Percentiles rank a stretch among this genome's conserved stretches.
These are phyloP conservation scores for Thera britannica DNA, from an alignment of 2,888 invertebrate species.

Conservation along the genomic window DNA sequence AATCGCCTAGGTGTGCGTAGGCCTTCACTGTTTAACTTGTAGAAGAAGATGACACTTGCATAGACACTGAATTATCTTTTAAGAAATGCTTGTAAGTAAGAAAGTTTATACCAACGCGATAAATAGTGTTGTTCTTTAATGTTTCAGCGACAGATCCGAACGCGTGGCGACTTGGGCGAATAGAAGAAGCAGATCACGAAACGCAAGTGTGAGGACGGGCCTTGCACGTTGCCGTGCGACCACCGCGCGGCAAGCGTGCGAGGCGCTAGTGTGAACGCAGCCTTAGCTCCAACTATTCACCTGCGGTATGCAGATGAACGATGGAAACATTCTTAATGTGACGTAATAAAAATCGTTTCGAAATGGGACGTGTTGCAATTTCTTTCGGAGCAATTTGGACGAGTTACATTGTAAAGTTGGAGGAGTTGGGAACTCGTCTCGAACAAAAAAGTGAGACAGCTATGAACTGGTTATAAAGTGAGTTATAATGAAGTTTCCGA, in stretches of 20 bases:
- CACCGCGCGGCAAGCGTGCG: conserved; percentile 53
- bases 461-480: background rate
- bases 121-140: conserved; percentile 17
- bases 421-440: conserved; percentile 5
- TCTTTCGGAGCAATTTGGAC: background rate
- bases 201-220: conserved; percentile 89
- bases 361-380: conserved; percentile 10
- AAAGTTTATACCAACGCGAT: too few species aligned
- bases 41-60: too few species aligned
- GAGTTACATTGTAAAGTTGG: conserved; percentile 5
- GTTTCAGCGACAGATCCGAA: conserved; percentile 89
- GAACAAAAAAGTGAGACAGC: background rate
- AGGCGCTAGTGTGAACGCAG: conserved; percentile 50
- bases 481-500: conserved; percentile 6
- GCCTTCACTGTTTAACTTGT: too few species aligned
- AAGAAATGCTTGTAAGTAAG: too few species aligned
- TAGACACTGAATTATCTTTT: too few species aligned
- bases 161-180: conserved; percentile 91
- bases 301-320: conserved; percentile 1
- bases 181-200: conserved; percentile 92
- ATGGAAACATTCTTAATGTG: background rate
- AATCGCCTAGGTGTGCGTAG: too few species aligned
- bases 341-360: background rate
- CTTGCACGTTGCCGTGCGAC: conserved; percentile 65
- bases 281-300: conserved; percentile 19